These are phyloP conservation scores for Xyliphius kryptos DNA, from an alignment of 2,113 vertebrate genomes.

Conservation along the genomic window DNA sequence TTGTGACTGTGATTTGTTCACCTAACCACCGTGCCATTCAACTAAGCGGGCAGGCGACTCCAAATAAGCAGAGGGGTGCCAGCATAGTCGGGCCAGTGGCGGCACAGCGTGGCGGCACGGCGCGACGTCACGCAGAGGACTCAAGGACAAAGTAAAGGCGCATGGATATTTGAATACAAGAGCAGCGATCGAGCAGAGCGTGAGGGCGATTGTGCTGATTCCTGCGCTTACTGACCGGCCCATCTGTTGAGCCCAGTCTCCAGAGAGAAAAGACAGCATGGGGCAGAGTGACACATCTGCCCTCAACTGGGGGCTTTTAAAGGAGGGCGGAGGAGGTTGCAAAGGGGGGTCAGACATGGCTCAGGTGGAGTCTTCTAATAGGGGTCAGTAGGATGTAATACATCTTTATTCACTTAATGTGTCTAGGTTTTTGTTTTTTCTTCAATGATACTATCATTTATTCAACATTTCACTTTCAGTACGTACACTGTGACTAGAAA, in stretches of 20 bases:
- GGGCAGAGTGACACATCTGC: constrained; percentile 63
- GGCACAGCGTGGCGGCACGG: constrained; percentile 8
- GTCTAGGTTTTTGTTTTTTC: neutral
- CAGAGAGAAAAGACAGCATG: constrained; percentile 56
- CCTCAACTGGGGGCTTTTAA: constrained; percentile 40
- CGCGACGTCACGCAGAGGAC: constrained; percentile 18
- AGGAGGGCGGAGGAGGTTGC: constrained; percentile 21
- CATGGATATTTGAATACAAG: constrained; percentile 29
- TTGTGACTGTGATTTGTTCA: constrained; percentile 12
- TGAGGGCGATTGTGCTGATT: constrained; percentile 33
- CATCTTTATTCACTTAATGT: neutral
- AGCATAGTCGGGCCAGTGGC: constrained; percentile 7
- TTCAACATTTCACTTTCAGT: no score
- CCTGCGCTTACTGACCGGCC: constrained; percentile 47
- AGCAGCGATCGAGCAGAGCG: constrained; percentile 10
- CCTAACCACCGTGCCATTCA: constrained; percentile 6
- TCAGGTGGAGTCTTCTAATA: constrained; percentile 28
- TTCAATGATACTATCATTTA: no score
- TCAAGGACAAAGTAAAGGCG: constrained; percentile 37
- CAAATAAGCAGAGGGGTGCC: constrained; percentile 3
- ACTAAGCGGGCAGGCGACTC: neutral
- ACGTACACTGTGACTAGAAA: no score
- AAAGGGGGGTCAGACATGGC: constrained; percentile 11
- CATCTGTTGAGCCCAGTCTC: constrained; percentile 66
- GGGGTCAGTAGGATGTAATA: neutral